Evolutionary conservation across 2,888 invertebrate genomes (phyloP), one percentile per base, ranked within the genome.

Genomic region (Chironomus tentans): DNA sequence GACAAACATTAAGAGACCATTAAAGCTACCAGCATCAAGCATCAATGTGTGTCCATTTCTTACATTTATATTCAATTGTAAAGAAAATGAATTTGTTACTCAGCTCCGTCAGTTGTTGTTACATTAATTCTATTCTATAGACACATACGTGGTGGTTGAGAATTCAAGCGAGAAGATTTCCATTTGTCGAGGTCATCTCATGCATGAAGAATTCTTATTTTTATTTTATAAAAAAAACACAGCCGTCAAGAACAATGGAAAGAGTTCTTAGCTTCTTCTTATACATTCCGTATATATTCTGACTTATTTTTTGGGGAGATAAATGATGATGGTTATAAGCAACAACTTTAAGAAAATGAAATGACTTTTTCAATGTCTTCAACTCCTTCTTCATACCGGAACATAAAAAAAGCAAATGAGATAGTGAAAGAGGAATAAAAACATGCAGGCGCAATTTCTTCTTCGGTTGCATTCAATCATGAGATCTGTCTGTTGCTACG

Each of bases 131-230:
- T 56, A 18, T 56, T 56, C 18, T 15, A 50, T 50, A n/a, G 13
- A 10, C 56, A 56, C 56, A 50, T 56, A 18, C 56, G 56, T 56
- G 56, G 56, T 56, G 56, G 65, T 65, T 24, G 28, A 62, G 72
- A 72, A 72, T 61, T 72, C 72, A 72, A 15, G 72, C 72, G 72
- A 24, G 62, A 72, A 72, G 72, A 72, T 72, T 65, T 72, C 72
- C 72, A 72, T 72, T 72, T 72, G 62, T 24, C 65, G 72, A 72
- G 72, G 72, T 62, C 72, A 72, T 72, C 72, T 72, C 72, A 72
- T 72, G 72, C 72, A 72, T 72, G 72, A 72, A 72, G 46, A 61
- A 46, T 15, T 62, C 18, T 22, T 65, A 13, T 65, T 65, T 24
- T 65, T 3, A 4, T n/a, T 22, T 4, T 13, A 65, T 15, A 28